A percentile compares a stretch with the other conserved stretches of the same genome.
phyloP scores from a whole-genome alignment of 2,888 invertebrate genomes.

The Orthosia gothica region DNA sequence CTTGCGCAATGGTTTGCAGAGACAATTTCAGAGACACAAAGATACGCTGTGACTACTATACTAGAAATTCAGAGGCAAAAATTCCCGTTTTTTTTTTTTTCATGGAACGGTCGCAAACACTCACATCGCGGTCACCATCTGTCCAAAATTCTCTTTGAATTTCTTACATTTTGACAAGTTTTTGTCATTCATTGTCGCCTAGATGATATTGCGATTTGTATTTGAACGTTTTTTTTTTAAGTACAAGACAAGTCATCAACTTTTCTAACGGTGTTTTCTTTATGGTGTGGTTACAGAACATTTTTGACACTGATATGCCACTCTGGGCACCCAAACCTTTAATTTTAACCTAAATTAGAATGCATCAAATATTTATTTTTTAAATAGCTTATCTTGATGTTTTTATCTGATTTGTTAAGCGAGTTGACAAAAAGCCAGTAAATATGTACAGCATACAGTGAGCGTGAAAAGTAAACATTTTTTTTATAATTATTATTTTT shows the following conservation, averaged over 20 bases:
- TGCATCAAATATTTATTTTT: conserved; percentile 29
- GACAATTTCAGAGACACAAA: too few species aligned
- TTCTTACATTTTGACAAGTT: neutral
- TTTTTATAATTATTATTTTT: too few species aligned
- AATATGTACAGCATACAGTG: too few species aligned
- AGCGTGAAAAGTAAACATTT: neutral
- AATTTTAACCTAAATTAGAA: neutral
- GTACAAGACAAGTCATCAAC: neutral
- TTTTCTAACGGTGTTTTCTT: too few species aligned
- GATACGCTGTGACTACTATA: too few species aligned
- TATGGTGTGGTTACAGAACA: too few species aligned
- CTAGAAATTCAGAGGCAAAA: neutral
- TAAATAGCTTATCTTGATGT: conserved; percentile 37
- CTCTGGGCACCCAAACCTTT: conserved; percentile 1
- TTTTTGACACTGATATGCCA: neutral
- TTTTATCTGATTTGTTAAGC: conserved; percentile 18
- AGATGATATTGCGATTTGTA: neutral
- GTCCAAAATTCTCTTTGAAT: neutral
- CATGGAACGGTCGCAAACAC: too few species aligned
- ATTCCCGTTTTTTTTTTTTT: neutral
- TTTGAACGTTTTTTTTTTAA: neutral
- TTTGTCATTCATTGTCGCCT: neutral
- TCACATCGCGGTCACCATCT: too few species aligned
- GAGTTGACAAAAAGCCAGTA: neutral
- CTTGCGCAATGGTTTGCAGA: too few species aligned